Evolutionary conservation across 2,888 invertebrate genomes (phyloP).

Genomic region (Phorcus lineatus): DNA sequence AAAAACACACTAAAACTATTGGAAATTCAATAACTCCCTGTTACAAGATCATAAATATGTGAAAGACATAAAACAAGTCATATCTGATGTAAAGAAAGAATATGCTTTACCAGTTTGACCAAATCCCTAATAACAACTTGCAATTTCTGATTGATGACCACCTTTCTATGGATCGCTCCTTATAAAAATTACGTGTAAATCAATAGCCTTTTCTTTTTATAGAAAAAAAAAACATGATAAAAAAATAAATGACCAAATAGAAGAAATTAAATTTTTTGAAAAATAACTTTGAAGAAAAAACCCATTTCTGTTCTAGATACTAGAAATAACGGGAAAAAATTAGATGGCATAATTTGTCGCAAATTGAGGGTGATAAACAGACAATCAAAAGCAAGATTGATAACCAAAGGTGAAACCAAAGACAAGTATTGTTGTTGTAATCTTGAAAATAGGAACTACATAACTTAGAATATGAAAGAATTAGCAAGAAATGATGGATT

Average conservation of each 20-base stretch:
- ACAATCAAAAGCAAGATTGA: slow-evolving; percentile 3
- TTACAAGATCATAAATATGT: slow-evolving; percentile 20
- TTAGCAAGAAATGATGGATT: background rate
- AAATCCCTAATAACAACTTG: background rate
- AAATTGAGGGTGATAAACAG: too few species aligned
- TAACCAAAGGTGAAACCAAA: slow-evolving; percentile 18
- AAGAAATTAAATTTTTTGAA: background rate
- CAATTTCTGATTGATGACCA: slow-evolving; percentile 12
- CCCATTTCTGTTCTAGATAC: background rate
- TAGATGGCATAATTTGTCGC: slow-evolving; percentile 1
- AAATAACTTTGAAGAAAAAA: background rate
- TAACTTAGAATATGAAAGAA: background rate
- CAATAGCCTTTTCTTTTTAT: slow-evolving; percentile 12
- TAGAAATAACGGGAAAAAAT: background rate
- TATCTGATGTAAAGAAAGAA: background rate
- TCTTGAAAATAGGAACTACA: slow-evolving; percentile 14
- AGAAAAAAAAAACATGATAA: too few species aligned
- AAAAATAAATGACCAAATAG: background rate
- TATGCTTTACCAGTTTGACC: background rate
- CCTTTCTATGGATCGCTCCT: slow-evolving; percentile 11
- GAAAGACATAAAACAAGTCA: background rate
- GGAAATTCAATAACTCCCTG: slow-evolving; percentile 31
- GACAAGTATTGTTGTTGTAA: background rate
- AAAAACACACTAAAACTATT: background rate
- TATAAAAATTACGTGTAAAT: slow-evolving; percentile 26